Conservation (phyloP, 2,113 vertebrate genomes). For the Crocuta crocuta region DNA sequence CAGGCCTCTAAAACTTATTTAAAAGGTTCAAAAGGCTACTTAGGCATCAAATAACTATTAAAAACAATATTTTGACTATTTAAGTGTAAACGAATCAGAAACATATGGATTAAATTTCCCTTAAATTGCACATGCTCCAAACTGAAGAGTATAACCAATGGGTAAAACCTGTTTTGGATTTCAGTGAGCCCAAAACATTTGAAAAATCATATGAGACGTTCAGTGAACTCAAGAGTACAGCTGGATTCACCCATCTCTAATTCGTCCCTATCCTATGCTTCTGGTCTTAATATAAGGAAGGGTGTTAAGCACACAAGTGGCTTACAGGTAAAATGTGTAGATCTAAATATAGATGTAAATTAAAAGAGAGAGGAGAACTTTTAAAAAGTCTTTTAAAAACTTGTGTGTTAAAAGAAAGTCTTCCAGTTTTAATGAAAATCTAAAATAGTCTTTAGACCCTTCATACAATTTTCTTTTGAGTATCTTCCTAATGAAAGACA, state of each 20-base stretch:
- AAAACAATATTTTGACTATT: slow-evolving; percentile 85
- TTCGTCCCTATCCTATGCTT: background rate
- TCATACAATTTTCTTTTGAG: background rate
- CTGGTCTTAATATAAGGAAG: slow-evolving; percentile 54
- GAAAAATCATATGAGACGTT: slow-evolving; percentile 71
- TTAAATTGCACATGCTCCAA: slow-evolving; percentile 76
- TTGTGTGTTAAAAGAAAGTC: background rate
- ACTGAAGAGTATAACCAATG: slow-evolving; percentile 67
- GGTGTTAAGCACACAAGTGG: slow-evolving; percentile 54
- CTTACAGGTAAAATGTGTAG: slow-evolving; percentile 55
- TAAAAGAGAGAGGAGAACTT: background rate
- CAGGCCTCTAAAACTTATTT: slow-evolving; percentile 76
- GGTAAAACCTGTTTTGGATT: slow-evolving; percentile 81
- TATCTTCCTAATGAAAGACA: slow-evolving; percentile 11
- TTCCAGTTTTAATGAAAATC: slow-evolving; percentile 48
- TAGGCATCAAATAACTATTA: slow-evolving; percentile 83
- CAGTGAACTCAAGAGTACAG: slow-evolving; percentile 41
- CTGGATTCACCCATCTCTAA: slow-evolving; percentile 51
- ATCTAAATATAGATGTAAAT: slow-evolving; percentile 25
- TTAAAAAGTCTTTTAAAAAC: background rate
- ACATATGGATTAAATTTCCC: slow-evolving; percentile 84
- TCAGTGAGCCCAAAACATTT: slow-evolving; percentile 71
- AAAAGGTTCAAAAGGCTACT: slow-evolving; percentile 81
- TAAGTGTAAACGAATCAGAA: slow-evolving; percentile 84
- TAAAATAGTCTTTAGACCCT: slow-evolving; percentile 15